A percentile compares a stretch with the other conserved stretches of the same genome.
These are phyloP conservation scores for Propithecus coquereli DNA, from an alignment of 2,113 vertebrate genomes.

Conservation along the genomic window DNA sequence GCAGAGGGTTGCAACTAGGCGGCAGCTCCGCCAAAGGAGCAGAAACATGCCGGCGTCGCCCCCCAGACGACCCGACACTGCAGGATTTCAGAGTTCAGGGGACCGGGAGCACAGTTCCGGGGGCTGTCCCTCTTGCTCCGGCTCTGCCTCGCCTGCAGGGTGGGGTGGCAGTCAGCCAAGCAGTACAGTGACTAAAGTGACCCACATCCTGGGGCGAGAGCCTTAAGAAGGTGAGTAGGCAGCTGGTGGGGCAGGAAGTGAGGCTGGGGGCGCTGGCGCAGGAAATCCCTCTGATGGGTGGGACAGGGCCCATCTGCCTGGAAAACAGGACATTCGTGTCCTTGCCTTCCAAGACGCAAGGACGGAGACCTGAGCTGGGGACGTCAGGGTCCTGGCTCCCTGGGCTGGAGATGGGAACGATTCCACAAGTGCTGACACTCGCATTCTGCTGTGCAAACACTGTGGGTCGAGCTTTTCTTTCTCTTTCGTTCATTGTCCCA, in stretches of 20 bases:
- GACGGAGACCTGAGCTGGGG: not conserved
- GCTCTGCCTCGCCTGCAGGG: not conserved
- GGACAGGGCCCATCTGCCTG: not conserved
- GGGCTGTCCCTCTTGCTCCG: not conserved
- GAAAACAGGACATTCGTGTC: not conserved
- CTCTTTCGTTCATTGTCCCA: not conserved
- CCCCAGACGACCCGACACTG: fast-evolving
- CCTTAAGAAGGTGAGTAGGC: not conserved
- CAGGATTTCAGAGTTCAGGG: not conserved
- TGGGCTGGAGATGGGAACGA: not conserved
- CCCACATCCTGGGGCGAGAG: not conserved
- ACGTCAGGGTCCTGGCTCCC: not conserved
- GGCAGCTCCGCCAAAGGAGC: no score
- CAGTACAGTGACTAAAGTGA: not conserved
- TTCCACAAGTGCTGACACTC: not conserved
- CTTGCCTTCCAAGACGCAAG: not conserved
- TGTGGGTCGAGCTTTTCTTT: not conserved
- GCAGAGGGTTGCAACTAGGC: not conserved
- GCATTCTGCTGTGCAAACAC: not conserved
- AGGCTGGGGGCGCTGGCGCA: fast-evolving
- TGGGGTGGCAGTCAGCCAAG: not conserved
- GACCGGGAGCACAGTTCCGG: not conserved
- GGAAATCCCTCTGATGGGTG: not conserved
- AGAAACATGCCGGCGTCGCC: not conserved
- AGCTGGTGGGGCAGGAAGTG: not conserved